phyloP scores from a whole-genome alignment of 1,140 invertebrate species.

The Drosophila trapezifrons region DNA sequence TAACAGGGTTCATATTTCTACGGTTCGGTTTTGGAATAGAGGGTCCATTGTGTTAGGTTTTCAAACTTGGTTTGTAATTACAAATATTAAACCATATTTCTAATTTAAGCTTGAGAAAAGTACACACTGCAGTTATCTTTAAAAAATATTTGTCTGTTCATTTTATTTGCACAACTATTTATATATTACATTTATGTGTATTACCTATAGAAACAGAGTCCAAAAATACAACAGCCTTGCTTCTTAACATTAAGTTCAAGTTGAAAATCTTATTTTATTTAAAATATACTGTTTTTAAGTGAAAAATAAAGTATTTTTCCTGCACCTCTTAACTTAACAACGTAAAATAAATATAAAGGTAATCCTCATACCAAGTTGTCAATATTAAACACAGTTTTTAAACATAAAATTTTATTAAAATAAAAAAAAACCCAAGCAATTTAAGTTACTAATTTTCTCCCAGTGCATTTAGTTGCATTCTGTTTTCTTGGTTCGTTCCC shows the following conservation, averaged over 20 bases:
- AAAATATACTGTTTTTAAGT: no score
- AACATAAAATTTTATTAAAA: no score
- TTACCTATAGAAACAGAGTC: background rate
- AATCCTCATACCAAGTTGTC: no score
- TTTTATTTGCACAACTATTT: constrained; percentile 1
- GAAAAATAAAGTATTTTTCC: no score
- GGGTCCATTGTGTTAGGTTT: background rate
- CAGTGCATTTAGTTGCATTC: constrained; percentile 23
- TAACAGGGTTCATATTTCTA: background rate
- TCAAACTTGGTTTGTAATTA: background rate
- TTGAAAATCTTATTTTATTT: background rate
- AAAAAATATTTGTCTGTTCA: background rate
- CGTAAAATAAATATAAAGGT: no score
- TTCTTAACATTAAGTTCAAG: background rate
- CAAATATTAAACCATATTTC: background rate
- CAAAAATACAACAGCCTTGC: background rate
- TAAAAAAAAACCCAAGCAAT: no score
- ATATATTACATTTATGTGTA: background rate
- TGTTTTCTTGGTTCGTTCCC: constrained; percentile 7
- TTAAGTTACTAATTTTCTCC: no score
- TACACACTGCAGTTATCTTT: background rate
- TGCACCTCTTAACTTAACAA: no score
- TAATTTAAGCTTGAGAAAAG: background rate
- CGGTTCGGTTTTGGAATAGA: background rate
- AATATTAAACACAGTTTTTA: no score